phyloP scores from a whole-genome alignment of 2,113 vertebrate genomes.

The Eulemur rufifrons region DNA sequence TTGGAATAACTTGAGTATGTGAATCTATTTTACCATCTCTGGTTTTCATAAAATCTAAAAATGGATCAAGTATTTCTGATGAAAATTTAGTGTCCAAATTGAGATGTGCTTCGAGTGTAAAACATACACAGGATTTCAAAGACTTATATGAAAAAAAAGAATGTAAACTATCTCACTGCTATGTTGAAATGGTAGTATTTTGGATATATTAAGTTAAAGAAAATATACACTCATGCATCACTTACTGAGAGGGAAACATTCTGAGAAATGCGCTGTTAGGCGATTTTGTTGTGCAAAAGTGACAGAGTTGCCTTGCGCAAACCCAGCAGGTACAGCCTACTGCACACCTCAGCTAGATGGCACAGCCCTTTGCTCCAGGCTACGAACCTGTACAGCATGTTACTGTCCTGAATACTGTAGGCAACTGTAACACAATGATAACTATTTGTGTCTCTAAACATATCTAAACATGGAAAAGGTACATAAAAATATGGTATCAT shows the following conservation, averaged over 20 bases:
- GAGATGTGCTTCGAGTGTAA: background rate
- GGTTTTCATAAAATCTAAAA: slow-evolving; percentile 2
- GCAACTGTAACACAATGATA: background rate
- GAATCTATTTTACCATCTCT: background rate
- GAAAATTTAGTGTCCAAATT: background rate
- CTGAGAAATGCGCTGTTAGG: background rate
- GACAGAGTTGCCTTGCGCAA: background rate
- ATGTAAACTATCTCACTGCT: background rate
- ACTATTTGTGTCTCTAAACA: background rate
- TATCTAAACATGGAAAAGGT: background rate
- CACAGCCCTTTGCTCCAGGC: background rate
- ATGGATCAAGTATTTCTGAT: background rate
- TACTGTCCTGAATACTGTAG: background rate
- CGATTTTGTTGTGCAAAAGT: background rate
- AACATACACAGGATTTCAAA: background rate
- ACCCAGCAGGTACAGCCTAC: no score
- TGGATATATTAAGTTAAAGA: background rate
- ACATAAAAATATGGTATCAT: background rate
- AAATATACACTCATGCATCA: background rate
- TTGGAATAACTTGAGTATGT: background rate
- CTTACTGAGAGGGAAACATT: background rate
- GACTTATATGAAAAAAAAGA: background rate
- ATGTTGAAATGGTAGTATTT: background rate
- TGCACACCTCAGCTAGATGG: background rate
- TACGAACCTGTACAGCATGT: background rate